A percentile compares a stretch with the other conserved stretches of the same genome.
phyloP scores from a whole-genome alignment of 2,113 vertebrate species.

The Burhinus oedicnemus region DNA sequence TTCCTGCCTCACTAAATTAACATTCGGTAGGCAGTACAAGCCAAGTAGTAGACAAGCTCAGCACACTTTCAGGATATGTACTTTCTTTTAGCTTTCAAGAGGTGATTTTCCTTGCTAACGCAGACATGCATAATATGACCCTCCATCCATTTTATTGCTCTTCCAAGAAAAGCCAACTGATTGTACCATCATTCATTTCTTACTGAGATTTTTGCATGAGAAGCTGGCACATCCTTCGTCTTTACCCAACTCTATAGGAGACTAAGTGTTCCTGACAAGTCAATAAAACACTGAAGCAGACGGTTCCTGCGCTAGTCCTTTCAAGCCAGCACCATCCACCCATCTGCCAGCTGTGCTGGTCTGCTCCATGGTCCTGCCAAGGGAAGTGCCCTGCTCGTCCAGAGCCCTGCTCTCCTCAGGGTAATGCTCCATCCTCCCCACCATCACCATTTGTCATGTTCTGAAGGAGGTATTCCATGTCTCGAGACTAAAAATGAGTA shows the following conservation, averaged over 20 bases:
- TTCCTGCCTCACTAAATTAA: neutral
- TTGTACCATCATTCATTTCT: neutral
- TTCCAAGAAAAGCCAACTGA: neutral
- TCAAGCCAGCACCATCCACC: neutral
- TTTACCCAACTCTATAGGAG: neutral
- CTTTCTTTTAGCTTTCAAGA: neutral
- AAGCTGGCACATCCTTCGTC: neutral
- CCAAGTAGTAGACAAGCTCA: neutral
- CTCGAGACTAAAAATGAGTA: neutral
- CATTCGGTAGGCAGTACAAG: neutral
- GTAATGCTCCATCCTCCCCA: neutral
- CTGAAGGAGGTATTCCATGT: neutral
- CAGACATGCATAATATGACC: rapidly evolving
- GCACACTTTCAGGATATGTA: neutral
- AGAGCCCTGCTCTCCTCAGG: neutral
- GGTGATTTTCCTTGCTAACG: neutral
- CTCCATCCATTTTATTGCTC: neutral
- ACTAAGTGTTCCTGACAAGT: rapidly evolving
- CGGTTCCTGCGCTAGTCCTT: neutral
- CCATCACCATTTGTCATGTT: neutral
- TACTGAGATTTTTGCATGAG: neutral
- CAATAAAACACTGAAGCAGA: neutral
- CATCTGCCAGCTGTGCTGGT: neutral
- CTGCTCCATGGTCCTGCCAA: neutral
- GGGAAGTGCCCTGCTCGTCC: neutral